phyloP scores from a whole-genome alignment of 2,113 vertebrate genomes.

The Centropus unirufus region DNA sequence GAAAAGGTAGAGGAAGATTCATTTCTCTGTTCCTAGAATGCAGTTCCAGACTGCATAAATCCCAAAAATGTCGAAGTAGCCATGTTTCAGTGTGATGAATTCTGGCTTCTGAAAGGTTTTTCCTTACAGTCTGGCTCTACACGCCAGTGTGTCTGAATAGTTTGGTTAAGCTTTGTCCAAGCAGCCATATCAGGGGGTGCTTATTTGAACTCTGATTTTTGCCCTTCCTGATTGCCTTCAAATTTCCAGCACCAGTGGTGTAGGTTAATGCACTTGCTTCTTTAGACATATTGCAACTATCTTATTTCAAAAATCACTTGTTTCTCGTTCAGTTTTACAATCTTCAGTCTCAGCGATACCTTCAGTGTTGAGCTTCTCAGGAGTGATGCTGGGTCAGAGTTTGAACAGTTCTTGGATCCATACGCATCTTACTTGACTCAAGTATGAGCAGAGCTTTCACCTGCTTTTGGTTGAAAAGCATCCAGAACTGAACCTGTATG shows the following conservation, averaged over 20 bases:
- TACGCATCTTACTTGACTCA: neutral
- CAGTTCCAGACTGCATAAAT: neutral
- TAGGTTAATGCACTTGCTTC: neutral
- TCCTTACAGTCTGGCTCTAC: neutral
- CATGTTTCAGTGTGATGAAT: neutral
- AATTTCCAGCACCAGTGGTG: neutral
- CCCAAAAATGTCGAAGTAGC: neutral
- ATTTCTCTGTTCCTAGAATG: neutral
- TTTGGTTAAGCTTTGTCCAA: neutral
- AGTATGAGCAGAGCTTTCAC: neutral
- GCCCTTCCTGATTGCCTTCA: neutral
- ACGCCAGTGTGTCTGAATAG: neutral
- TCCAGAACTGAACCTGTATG: neutral
- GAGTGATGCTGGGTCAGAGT: neutral
- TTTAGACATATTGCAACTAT: neutral
- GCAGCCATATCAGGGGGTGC: neutral
- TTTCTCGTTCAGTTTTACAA: neutral
- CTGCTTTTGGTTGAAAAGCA: neutral
- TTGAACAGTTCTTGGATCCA: neutral
- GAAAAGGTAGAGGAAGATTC: neutral
- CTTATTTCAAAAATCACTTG: neutral
- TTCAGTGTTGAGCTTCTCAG: neutral
- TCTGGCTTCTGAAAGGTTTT: neutral
- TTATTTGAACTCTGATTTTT: neutral
- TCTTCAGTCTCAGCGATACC: neutral